Evolutionary conservation across 1,140 invertebrate genomes (phyloP).

Genomic region (Aphidius gifuensis): DNA sequence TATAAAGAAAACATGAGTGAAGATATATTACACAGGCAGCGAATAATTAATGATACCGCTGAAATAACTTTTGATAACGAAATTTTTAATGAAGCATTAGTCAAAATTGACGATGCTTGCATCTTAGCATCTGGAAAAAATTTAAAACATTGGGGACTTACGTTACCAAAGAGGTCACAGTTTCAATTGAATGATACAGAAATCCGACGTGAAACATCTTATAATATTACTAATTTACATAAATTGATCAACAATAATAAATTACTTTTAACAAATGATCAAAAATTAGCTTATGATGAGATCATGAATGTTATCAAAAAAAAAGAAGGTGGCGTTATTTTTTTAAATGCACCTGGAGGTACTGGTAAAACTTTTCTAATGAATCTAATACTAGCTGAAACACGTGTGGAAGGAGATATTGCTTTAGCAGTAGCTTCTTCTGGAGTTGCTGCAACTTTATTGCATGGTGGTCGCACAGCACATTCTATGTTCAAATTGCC

Average conservation of each 20-base stretch:
- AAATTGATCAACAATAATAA: slow-evolving; percentile 25
- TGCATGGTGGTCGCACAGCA: slow-evolving; percentile 46
- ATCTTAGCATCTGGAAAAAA: slow-evolving; percentile 29
- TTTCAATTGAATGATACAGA: slow-evolving; percentile 24
- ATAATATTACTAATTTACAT: slow-evolving; percentile 18
- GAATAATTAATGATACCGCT: neutral
- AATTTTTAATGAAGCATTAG: slow-evolving; percentile 27
- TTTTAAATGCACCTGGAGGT: slow-evolving; percentile 31
- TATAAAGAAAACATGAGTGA: slow-evolving; percentile 31
- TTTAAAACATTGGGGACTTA: slow-evolving; percentile 33
- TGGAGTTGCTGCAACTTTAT: slow-evolving; percentile 51
- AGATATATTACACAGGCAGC: slow-evolving; percentile 27
- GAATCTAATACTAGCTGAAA: slow-evolving; percentile 32
- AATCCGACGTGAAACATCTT: slow-evolving; percentile 6
- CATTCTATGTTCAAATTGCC: slow-evolving; percentile 45
- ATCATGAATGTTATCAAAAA: slow-evolving; percentile 21
- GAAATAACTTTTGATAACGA: neutral
- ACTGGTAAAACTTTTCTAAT: slow-evolving; percentile 38
- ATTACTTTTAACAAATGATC: slow-evolving; percentile 25
- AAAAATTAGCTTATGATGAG: slow-evolving; percentile 29
- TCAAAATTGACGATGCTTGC: slow-evolving; percentile 33
- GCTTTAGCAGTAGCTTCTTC: slow-evolving; percentile 48
- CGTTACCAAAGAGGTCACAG: slow-evolving; percentile 27
- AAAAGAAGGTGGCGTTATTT: slow-evolving; percentile 27
- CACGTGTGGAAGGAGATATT: slow-evolving; percentile 31